Base-by-base conservation (phyloP, 1,140 invertebrate genomes). In the Camponotus vicinus region DNA sequence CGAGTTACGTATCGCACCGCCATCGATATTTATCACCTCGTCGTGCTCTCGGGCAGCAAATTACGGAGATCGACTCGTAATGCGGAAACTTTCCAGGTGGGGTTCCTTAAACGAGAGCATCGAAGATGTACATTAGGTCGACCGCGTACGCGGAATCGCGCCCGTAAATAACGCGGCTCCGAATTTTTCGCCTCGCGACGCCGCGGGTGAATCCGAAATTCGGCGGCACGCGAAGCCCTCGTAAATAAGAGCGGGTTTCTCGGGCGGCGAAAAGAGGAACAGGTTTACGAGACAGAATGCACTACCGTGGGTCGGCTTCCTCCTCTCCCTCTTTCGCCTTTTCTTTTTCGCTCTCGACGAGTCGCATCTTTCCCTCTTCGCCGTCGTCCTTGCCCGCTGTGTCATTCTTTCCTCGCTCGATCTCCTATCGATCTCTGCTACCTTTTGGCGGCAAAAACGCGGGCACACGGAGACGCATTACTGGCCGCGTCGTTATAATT, bases 401-500 rank as follows among this genome's bases (percentile, higher is more conserved):
- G 66, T 86, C 42, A 7, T 63, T 64, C 52, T 45, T 59, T 32
- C 57, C 15, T 59, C 71, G 9, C 87, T 86, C 89, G 89, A 91
- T 90, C 90, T 80, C 63, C 89, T 89, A 90, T 90, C 86, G 90
- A 90, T 90, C 59, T 66, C 69, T 32, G 79, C 73, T 86, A 77
- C 71, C 77, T 70, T 83, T 63, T 84, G 70, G 78, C 86, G 76
- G 87, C 89, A 91, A 91, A 91, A 91, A 91, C 89, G 63, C 84
- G 77, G 40, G 67, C 86, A 91, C 89, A 92, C 70, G 84, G 90
- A 90, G 90, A 91, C 91, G 90, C 91, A 92, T 92, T 91, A 92
- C 90, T 32, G 87, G 66, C 70, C 89, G 87, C 84, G 69, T 91
- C 90, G 89, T 92, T 90, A 92, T 92, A 92, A 92, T 92, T 92